Conservation (phyloP, 2,888 invertebrate species). For the Acleris sparsana region DNA sequence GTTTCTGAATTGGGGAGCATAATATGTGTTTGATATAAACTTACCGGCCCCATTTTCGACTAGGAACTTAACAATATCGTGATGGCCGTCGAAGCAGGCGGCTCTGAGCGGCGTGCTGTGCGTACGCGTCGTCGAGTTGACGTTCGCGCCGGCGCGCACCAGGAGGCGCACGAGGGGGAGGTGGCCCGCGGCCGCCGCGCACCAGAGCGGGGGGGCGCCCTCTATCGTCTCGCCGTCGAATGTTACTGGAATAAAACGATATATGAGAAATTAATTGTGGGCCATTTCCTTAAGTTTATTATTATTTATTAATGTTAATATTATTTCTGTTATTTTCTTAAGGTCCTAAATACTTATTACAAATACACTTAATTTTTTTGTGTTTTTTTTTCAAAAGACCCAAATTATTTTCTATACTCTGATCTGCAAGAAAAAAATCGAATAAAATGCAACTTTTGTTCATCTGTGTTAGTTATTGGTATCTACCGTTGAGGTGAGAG, state of each 20-base stretch:
- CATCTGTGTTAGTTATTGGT: too few relatives aligned
- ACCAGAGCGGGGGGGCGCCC: conserved; percentile 98
- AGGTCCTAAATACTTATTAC: too few relatives aligned
- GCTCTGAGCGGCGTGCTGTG: conserved; percentile 97
- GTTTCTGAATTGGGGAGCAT: too few relatives aligned
- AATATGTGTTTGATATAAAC: conserved; percentile 35
- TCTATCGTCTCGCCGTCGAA: conserved; percentile 99
- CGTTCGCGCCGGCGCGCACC: conserved; percentile 93
- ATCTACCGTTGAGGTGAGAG: too few relatives aligned
- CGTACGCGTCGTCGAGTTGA: conserved; percentile 96
- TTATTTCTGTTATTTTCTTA: too few relatives aligned
- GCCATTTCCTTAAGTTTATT: fast-evolving
- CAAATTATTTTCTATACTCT: too few relatives aligned
- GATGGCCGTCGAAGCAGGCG: conserved; percentile 98
- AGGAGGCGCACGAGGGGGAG: conserved; percentile 92
- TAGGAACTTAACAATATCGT: conserved; percentile 96
- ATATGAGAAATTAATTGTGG: too few relatives aligned
- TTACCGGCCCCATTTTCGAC: conserved; percentile 94
- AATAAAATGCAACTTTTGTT: too few relatives aligned
- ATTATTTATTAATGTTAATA: too few relatives aligned
- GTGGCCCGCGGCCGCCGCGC: conserved; percentile 98
- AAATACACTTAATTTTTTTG: too few relatives aligned
- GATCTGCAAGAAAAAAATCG: too few relatives aligned
- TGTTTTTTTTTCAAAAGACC: too few relatives aligned
- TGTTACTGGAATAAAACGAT: conserved; percentile 85